Evolutionary conservation across 2,113 vertebrate species (phyloP).

Genomic region (Trogon melanurus): DNA sequence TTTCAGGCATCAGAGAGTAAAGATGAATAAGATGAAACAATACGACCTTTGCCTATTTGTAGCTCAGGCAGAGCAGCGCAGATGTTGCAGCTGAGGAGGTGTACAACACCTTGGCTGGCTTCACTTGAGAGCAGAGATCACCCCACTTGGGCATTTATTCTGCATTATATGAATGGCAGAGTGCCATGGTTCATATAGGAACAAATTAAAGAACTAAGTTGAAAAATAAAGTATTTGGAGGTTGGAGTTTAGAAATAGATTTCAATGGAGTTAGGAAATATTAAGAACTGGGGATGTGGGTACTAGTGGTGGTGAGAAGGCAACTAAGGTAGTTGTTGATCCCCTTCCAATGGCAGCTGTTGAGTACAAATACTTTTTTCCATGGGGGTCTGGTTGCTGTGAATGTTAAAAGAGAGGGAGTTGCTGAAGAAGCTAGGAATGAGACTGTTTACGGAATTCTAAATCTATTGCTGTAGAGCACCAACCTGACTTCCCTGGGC

Average conservation of each 20-base stretch:
- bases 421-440: not conserved
- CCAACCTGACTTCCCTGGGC: not conserved
- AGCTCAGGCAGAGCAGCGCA: not conserved
- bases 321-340: not conserved
- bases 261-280: not conserved
- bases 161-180: not conserved
- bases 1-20: not conserved
- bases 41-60: not conserved
- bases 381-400: not conserved
- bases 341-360: not conserved
- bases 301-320: not conserved
- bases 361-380: not conserved
- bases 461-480: not conserved
- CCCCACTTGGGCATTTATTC: not conserved
- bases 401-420: not conserved
- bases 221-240: not conserved
- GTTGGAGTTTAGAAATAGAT: not conserved
- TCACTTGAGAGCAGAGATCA: not conserved
- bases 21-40: not conserved
- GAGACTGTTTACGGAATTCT: not conserved
- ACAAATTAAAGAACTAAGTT: not conserved
- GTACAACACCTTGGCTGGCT: not conserved
- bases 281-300: not conserved
- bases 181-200: not conserved
- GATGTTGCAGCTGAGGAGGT: accelerated